phyloP scores from a whole-genome alignment of 2,888 invertebrate genomes.

The Allolobophora icterica region DNA sequence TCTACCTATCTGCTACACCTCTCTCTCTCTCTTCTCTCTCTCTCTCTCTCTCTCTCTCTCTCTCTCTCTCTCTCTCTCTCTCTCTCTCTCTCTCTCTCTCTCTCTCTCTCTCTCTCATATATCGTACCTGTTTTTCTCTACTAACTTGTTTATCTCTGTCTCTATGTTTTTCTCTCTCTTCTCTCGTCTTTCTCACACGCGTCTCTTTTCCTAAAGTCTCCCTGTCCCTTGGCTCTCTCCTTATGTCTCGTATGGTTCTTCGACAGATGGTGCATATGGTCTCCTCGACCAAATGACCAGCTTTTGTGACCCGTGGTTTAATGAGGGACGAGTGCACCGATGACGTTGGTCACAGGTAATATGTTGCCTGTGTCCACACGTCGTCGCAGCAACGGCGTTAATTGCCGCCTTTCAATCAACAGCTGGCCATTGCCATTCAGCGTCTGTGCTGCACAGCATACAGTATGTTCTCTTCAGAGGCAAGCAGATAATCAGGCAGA shows the following conservation, averaged over 20 bases:
- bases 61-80: too few species aligned
- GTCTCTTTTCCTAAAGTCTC: not conserved
- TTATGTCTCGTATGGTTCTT: too few species aligned
- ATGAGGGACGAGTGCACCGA: not conserved
- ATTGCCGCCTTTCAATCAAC: not conserved
- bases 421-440: not conserved
- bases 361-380: not conserved
- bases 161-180: not conserved
- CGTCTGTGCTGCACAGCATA: not conserved
- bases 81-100: too few species aligned
- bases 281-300: not conserved
- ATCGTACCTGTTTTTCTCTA: too few species aligned
- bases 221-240: not conserved
- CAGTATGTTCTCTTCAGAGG: not conserved
- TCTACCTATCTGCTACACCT: too few species aligned
- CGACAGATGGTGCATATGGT: not conserved
- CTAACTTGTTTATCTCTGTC: too few species aligned
- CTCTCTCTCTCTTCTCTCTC: too few species aligned
- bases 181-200: not conserved
- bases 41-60: too few species aligned
- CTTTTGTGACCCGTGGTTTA: not conserved
- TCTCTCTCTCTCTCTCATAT: too few species aligned
- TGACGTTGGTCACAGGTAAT: not conserved
- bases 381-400: not conserved
- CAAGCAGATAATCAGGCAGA: not conserved